Percentiles rank a stretch among this genome's conserved stretches.
These are phyloP conservation scores for Diarsia brunnea DNA, from an alignment of 2,888 invertebrate species.

Conservation along the genomic window DNA sequence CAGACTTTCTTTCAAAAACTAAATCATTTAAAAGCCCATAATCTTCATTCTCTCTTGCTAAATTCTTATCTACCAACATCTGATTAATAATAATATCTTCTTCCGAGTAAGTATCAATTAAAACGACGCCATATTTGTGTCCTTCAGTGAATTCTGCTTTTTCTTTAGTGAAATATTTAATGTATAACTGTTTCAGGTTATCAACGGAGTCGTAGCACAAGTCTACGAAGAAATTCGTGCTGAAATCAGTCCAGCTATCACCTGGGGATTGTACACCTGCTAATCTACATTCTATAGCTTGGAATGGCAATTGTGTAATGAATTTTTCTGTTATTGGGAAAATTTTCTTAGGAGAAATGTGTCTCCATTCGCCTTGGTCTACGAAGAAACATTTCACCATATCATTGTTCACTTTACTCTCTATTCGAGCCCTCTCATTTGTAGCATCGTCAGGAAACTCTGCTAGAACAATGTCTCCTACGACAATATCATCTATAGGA, in stretches of 20 bases:
- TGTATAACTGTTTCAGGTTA: conserved; percentile 83
- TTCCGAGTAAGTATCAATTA: conserved; percentile 86
- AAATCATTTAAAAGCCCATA: conserved; percentile 73
- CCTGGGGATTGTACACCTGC: conserved; percentile 87
- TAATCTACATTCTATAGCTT: conserved; percentile 92
- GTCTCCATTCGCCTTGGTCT: conserved; percentile 91
- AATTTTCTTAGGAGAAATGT: conserved; percentile 82
- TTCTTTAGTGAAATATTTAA: conserved; percentile 84
- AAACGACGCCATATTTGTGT: conserved; percentile 86
- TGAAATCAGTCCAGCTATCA: conserved; percentile 88
- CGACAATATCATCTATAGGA: conserved; percentile 69
- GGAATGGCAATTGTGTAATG: conserved; percentile 90
- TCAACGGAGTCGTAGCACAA: conserved; percentile 80
- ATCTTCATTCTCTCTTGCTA: conserved; percentile 82
- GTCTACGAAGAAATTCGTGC: conserved; percentile 88
- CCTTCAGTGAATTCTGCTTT: conserved; percentile 80
- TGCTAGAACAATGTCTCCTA: conserved; percentile 88
- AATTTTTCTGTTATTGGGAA: conserved; percentile 87
- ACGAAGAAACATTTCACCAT: conserved; percentile 91
- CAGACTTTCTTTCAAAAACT: conserved; percentile 57
- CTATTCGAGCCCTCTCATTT: conserved; percentile 87
- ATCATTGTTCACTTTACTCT: conserved; percentile 75
- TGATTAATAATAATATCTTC: conserved; percentile 87
- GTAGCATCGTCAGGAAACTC: conserved; percentile 84
- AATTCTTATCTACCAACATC: conserved; percentile 86